Conservation (phyloP, 2,113 vertebrate genomes). For the Engystomops pustulosus region DNA sequence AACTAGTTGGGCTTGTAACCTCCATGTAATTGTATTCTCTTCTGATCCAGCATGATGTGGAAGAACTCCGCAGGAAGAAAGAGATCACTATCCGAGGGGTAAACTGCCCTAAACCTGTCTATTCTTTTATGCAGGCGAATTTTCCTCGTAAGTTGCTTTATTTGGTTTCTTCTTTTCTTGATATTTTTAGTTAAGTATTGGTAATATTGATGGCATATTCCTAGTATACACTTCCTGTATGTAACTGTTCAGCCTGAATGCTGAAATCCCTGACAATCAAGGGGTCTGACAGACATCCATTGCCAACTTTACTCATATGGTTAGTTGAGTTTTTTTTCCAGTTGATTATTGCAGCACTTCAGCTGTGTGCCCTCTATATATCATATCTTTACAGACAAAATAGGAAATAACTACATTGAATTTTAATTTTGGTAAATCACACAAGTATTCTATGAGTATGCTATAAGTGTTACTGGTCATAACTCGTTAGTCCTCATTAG, state of each 20-base stretch:
- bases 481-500: too few species aligned
- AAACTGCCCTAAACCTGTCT: conserved; percentile 88
- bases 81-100: conserved; percentile 91
- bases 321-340: too few species aligned
- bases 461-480: neutral
- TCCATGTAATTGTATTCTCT: neutral
- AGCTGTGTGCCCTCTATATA: too few species aligned
- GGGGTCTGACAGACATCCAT: too few species aligned
- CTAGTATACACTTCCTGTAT: neutral
- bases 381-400: too few species aligned
- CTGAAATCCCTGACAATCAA: neutral
- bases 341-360: too few species aligned
- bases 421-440: too few species aligned
- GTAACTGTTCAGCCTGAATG: neutral
- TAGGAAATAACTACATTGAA: too few species aligned
- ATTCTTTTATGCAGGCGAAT: conserved; percentile 89
- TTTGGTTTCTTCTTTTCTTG: neutral
- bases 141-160: conserved; percentile 88
- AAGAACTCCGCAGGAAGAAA: conserved; percentile 89
- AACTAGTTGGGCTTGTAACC: too few species aligned
- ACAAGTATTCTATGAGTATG: neutral
- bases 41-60: conserved; percentile 83
- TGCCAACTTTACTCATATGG: too few species aligned
- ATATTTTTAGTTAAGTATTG: neutral
- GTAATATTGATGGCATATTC: neutral